phyloP scores from a whole-genome alignment of 1,140 invertebrate species.

The Magallana gigas region DNA sequence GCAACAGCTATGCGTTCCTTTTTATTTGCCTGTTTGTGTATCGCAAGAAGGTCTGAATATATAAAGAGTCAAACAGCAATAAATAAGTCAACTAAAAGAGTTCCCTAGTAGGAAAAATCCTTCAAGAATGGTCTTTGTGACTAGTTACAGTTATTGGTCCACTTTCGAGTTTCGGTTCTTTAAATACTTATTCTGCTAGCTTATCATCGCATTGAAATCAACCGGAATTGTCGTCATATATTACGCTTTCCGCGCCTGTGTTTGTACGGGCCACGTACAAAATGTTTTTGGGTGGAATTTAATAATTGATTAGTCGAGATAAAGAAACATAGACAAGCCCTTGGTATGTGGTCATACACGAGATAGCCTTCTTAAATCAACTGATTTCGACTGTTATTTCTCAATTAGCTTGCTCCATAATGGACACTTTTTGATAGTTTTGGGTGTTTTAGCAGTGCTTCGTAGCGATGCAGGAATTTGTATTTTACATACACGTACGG shows the following conservation, averaged over 20 bases:
- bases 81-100: neutral
- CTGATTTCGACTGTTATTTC: neutral
- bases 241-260: slow-evolving; percentile 15
- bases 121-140: neutral
- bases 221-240: slow-evolving; percentile 20
- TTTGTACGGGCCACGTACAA: neutral
- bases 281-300: slow-evolving; percentile 28
- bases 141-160: neutral
- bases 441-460: neutral
- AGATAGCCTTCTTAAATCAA: slow-evolving; percentile 23
- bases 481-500: neutral
- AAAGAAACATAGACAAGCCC: slow-evolving; percentile 2
- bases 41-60: neutral
- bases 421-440: slow-evolving; percentile 4
- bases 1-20: neutral
- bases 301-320: slow-evolving; percentile 16
- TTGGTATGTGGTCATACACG: slow-evolving; percentile 14
- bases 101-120: neutral
- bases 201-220: neutral
- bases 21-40: neutral
- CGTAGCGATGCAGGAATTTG: neutral
- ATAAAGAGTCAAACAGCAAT: neutral
- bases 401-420: neutral
- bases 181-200: neutral
- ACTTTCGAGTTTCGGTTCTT: neutral